Evolutionary conservation across 1,140 invertebrate genomes (phyloP).

Genomic region (Dermatophagoides farinae): DNA sequence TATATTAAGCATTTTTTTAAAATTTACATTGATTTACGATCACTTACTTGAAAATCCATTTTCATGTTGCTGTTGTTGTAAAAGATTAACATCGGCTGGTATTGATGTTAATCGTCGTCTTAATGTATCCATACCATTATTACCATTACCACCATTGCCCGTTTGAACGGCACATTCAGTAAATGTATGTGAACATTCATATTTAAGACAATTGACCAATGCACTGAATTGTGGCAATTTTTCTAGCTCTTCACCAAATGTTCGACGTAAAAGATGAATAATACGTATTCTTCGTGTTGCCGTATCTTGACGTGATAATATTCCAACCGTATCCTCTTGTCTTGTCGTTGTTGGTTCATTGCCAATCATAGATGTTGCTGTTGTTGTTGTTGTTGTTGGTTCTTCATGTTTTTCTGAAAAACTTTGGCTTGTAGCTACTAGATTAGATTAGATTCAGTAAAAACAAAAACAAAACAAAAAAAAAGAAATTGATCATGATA

Average conservation of each 20-base stretch:
- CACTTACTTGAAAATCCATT: neutral
- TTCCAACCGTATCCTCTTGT: neutral
- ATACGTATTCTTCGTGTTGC: constrained; percentile 12
- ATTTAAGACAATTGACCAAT: neutral
- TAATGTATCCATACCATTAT: neutral
- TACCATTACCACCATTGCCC: constrained; percentile 17
- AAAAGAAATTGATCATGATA: neutral
- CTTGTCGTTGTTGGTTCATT: neutral
- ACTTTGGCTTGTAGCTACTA: neutral
- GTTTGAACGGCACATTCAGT: constrained; percentile 18
- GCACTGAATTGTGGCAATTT: constrained; percentile 13
- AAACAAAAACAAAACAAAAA: neutral
- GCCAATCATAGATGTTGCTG: neutral
- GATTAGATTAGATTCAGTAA: neutral
- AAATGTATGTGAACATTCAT: neutral
- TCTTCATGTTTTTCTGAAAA: constrained; percentile 10
- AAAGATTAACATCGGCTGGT: neutral
- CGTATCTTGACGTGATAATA: neutral
- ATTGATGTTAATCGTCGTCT: neutral
- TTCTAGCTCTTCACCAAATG: constrained; percentile 15
- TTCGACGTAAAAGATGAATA: constrained; percentile 15
- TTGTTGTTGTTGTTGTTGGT: neutral
- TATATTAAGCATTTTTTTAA: neutral
- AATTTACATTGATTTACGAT: neutral
- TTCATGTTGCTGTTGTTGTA: neutral